A percentile compares a stretch with the other conserved stretches of the same genome.
phyloP scores from a whole-genome alignment of 2,888 invertebrate species.

The Drosophila pegasa region DNA sequence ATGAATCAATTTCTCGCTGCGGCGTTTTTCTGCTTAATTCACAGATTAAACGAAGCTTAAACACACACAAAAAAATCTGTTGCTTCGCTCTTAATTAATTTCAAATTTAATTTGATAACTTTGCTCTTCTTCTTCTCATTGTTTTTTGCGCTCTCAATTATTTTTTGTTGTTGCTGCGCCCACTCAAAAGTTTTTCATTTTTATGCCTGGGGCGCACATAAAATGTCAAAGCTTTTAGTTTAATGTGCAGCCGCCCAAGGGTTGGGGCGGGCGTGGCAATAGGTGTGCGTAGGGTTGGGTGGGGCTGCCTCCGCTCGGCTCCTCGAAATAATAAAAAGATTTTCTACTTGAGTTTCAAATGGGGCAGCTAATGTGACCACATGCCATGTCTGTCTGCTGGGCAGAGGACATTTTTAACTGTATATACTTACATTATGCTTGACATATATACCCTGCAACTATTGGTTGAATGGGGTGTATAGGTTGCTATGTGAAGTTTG shows the following conservation, averaged over 20 bases:
- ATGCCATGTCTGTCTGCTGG: background rate
- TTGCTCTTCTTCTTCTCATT: background rate
- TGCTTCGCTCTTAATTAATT: conserved; percentile 35
- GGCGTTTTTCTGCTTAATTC: background rate
- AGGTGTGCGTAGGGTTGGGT: background rate
- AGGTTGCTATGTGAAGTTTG: background rate
- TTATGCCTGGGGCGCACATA: conserved; percentile 4
- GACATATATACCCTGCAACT: conserved; percentile 6
- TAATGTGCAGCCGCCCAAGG: conserved; percentile 38
- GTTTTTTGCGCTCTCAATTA: conserved; percentile 16
- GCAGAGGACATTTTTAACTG: too few species aligned
- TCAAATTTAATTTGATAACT: conserved; percentile 15
- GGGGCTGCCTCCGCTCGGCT: background rate
- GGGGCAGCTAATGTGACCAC: conserved; percentile 15
- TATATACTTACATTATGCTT: background rate
- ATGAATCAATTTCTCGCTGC: background rate
- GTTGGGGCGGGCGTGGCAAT: background rate
- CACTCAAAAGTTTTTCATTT: conserved; percentile 14
- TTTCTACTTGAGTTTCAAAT: conserved; percentile 10
- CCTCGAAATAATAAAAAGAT: conserved; percentile 9
- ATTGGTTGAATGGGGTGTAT: background rate
- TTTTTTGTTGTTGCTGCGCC: conserved; percentile 20
- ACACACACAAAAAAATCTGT: background rate
- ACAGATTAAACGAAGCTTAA: background rate
- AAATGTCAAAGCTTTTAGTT: conserved; percentile 60